phyloP scores from a whole-genome alignment of 2,888 invertebrate genomes.

The Synergus japonicus region DNA sequence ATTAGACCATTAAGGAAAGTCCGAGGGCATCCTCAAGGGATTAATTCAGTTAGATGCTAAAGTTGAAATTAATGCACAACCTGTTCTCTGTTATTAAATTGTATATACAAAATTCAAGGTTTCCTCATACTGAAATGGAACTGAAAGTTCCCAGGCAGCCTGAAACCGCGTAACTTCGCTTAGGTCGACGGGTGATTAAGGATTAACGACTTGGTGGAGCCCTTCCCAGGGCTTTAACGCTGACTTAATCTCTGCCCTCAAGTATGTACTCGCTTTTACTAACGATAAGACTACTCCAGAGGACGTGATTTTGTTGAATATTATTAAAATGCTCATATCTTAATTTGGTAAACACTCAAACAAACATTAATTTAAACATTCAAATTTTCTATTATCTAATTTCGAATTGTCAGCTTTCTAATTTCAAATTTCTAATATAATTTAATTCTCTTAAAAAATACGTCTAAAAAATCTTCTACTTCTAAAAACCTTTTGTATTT shows the following conservation, averaged over 20 bases:
- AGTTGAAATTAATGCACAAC: neutral
- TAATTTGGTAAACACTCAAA: no score
- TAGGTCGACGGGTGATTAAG: slow-evolving; percentile 57
- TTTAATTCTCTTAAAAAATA: no score
- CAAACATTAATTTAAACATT: no score
- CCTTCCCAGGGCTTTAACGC: slow-evolving; percentile 31
- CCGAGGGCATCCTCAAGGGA: neutral
- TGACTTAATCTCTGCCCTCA: neutral
- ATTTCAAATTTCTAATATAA: no score
- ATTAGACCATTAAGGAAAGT: neutral
- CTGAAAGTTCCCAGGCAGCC: slow-evolving; percentile 1
- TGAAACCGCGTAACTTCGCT: slow-evolving; percentile 18
- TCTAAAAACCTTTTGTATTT: neutral
- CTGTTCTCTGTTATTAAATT: slow-evolving; percentile 14
- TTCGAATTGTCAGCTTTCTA: no score
- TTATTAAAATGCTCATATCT: neutral
- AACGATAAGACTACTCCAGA: neutral
- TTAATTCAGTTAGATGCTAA: neutral
- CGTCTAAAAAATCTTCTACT: no score
- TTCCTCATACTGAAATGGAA: slow-evolving; percentile 1
- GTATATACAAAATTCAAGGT: slow-evolving; percentile 10
- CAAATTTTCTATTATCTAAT: no score
- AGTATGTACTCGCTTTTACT: neutral
- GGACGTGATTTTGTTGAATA: neutral
- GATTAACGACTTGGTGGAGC: slow-evolving; percentile 61